These are phyloP conservation scores for Cheilosia vernalis DNA, from an alignment of 2,888 invertebrate genomes.

Conservation along the genomic window DNA sequence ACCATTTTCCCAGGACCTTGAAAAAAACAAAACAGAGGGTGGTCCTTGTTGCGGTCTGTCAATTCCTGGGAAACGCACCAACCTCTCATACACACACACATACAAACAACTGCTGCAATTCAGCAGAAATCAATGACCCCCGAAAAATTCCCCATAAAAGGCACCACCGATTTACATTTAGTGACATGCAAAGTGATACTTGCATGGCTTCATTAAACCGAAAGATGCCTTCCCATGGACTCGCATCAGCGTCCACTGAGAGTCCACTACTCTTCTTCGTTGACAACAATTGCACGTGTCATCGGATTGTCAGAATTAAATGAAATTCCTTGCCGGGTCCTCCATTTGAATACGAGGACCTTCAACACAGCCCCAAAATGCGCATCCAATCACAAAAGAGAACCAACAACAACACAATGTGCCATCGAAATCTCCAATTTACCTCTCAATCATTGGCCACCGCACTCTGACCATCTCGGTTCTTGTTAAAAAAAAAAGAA, in stretches of 20 bases:
- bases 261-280: constrained; percentile 4
- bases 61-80: too few species aligned
- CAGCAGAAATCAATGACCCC: constrained; percentile 41
- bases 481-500: not conserved
- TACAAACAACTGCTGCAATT: not conserved
- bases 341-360: constrained; percentile 47
- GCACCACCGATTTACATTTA: constrained; percentile 15
- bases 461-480: constrained; percentile 46
- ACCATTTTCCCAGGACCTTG: too few species aligned
- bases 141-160: constrained; percentile 3
- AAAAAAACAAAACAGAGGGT: too few species aligned
- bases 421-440: constrained; percentile 71
- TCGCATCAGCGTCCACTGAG: constrained; percentile 23
- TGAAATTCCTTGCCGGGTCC: constrained; percentile 37
- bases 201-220: constrained; percentile 71
- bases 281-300: constrained; percentile 60
- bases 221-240: constrained; percentile 62
- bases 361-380: constrained; percentile 21
- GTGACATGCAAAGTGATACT: constrained; percentile 69
- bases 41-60: too few species aligned
- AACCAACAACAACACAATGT: constrained; percentile 45
- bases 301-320: constrained; percentile 71
- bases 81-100: not conserved
- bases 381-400: constrained; percentile 4
- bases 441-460: constrained; percentile 73